Evolutionary conservation across 2,888 invertebrate genomes (phyloP).

Genomic region (Blastobasis adustella): DNA sequence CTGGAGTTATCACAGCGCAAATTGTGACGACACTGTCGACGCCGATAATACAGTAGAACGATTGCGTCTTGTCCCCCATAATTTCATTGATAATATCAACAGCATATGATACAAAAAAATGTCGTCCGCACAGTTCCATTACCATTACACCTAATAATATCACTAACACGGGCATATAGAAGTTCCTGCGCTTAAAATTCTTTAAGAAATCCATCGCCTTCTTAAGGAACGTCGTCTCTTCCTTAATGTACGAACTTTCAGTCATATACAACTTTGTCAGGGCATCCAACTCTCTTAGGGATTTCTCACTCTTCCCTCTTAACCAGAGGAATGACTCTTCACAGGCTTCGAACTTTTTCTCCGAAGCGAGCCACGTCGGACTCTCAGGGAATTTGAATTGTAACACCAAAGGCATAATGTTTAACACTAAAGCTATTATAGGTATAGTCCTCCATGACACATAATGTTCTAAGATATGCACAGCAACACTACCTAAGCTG

Average conservation of each 20-base stretch:
- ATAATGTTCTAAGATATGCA: constrained; percentile 31
- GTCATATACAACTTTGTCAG: constrained; percentile 34
- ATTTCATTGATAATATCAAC: constrained; percentile 40
- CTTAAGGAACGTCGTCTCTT: constrained; percentile 9
- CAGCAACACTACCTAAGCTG: constrained; percentile 32
- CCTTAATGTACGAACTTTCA: constrained; percentile 7
- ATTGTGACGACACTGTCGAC: constrained; percentile 39
- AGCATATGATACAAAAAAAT: constrained; percentile 45
- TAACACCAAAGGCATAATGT: constrained; percentile 25
- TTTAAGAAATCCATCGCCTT: constrained; percentile 19
- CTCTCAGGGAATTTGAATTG: constrained; percentile 73
- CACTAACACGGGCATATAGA: constrained; percentile 38
- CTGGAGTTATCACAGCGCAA: constrained; percentile 33
- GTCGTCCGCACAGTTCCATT: constrained; percentile 40
- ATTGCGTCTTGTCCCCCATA: constrained; percentile 27
- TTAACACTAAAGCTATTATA: constrained; percentile 27
- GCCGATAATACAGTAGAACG: constrained; percentile 36
- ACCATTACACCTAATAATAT: constrained; percentile 28
- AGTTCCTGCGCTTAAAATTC: constrained; percentile 39
- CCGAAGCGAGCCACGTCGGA: constrained; percentile 75
- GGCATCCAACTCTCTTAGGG: constrained; percentile 28
- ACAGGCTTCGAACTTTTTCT: constrained; percentile 60
- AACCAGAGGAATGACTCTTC: constrained; percentile 64
- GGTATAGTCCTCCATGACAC: constrained; percentile 37
- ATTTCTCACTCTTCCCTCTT: constrained; percentile 41